These are phyloP conservation scores for Calonectris borealis DNA, from an alignment of 2,113 vertebrate species.

Conservation along the genomic window DNA sequence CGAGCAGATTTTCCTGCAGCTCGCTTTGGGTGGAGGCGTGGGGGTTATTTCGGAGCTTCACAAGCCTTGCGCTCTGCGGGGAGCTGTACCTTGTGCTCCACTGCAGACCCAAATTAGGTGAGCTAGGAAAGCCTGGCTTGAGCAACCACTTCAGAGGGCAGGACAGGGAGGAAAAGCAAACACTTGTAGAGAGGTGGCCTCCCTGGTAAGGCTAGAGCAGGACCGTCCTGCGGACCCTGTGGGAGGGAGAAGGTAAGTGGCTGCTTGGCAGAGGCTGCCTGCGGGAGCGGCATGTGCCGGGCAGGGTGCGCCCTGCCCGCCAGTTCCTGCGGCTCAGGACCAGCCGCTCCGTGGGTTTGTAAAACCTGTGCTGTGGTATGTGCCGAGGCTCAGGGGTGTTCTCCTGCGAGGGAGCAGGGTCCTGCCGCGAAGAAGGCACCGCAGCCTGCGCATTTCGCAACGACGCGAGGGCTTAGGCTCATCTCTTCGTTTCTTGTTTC, in stretches of 20 bases:
- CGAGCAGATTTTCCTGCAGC: neutral
- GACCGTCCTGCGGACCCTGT: constrained; percentile 54
- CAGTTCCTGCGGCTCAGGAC: constrained; percentile 8
- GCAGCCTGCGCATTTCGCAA: constrained; percentile 36
- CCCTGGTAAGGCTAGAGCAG: constrained; percentile 49
- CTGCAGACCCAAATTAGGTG: constrained; percentile 26
- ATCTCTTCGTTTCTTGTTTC: neutral
- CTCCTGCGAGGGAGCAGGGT: constrained; percentile 7
- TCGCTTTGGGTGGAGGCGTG: constrained; percentile 30
- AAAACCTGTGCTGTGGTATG: constrained; percentile 14
- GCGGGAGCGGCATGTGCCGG: constrained; percentile 35
- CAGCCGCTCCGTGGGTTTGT: constrained; percentile 30
- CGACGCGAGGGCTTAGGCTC: neutral
- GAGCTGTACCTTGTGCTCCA: constrained; percentile 2
- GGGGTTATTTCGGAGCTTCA: constrained; percentile 12
- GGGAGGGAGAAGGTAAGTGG: constrained; percentile 60
- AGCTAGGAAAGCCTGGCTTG: constrained; percentile 40
- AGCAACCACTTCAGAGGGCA: constrained; percentile 54
- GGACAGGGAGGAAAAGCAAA: constrained; percentile 59
- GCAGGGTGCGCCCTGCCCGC: constrained; percentile 33
- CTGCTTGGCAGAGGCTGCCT: constrained; percentile 45
- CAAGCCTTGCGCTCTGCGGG: constrained; percentile 6
- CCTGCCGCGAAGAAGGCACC: constrained; percentile 25
- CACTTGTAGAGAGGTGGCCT: constrained; percentile 45
- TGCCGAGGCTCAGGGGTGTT: constrained; percentile 36